Conservation (phyloP, 1,140 invertebrate genomes). For the Drosophila nebulosa region DNA sequence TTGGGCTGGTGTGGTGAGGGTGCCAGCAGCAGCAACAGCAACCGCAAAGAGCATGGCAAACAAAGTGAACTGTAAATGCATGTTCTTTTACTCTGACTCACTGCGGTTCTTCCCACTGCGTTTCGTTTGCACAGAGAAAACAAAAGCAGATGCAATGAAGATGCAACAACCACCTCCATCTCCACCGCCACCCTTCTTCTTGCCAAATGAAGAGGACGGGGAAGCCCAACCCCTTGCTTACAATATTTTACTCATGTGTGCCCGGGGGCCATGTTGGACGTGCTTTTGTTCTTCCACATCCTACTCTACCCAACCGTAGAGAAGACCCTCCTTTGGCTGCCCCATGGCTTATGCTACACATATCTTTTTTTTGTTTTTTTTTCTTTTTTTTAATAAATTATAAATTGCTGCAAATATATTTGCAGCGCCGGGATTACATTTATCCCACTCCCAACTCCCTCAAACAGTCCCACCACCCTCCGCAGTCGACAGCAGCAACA, state of each 20-base stretch:
- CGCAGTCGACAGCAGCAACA: not conserved
- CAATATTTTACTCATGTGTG: slow-evolving; percentile 47
- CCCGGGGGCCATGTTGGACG: slow-evolving; percentile 23
- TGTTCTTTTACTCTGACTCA: slow-evolving; percentile 1
- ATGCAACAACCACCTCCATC: slow-evolving; percentile 18
- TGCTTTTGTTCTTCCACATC: slow-evolving; percentile 41
- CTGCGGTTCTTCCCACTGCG: not conserved
- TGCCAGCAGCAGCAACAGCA: not conserved
- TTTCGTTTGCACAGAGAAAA: slow-evolving; percentile 43
- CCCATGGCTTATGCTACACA: slow-evolving; percentile 67
- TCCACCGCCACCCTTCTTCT: slow-evolving; percentile 7
- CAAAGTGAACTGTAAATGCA: slow-evolving; percentile 18
- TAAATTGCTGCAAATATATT: slow-evolving; percentile 78
- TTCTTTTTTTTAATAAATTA: slow-evolving; percentile 73
- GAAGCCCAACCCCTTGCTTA: slow-evolving; percentile 8
- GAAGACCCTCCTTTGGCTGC: slow-evolving; percentile 35
- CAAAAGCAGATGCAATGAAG: slow-evolving; percentile 45
- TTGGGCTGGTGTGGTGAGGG: no score
- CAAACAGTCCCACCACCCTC: not conserved
- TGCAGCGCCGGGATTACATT: slow-evolving; percentile 71
- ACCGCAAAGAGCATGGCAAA: slow-evolving; percentile 42
- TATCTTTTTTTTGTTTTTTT: not conserved
- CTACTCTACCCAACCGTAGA: slow-evolving; percentile 21
- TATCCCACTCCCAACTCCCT: slow-evolving; percentile 40
- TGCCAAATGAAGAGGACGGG: not conserved